Base-by-base conservation (phyloP, 2,888 invertebrate genomes). In the Cataglyphis albicans region DNA sequence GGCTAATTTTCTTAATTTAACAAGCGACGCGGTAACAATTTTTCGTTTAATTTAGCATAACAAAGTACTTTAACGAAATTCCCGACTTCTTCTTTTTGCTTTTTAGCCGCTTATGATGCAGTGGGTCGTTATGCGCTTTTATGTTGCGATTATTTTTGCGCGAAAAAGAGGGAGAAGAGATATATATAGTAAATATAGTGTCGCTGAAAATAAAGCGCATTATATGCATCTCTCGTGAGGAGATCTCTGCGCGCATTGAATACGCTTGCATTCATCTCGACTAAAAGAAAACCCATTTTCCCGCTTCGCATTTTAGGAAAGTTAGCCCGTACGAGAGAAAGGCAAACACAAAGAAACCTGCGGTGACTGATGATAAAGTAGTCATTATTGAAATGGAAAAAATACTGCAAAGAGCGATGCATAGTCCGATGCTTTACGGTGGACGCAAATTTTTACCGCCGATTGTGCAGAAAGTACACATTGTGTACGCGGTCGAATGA, bases 201-300 rank as follows among this genome's bases (percentile, higher is more conserved):
- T 81, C 52, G 67, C 48, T 35, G 29, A 63, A 72, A 67, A 86
- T 86, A 84, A 86, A 87, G 82, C 82, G 65, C 73, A 76, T 86
- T 84, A 82, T 84, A 81, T 80, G 65, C 63, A 21, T 18, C 61
- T 10, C 63, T 44, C 63, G 41, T 10, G 15, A 61, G 44, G 35
- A 82, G 82, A 63, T 61, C 32, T 6, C 18, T n/a, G 7, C 18
- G 32, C 35, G 41, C 35, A 81, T 57, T 74, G 80, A 61, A 86
- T 86, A 70, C 84, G 41, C 70, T 82, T 35, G 70, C 59, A 44
- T 80, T 80, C 59, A 57, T 57, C 25, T 68, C 38, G 7, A 52
- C n/a, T n/a, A 78, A 70, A 70, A 80, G 59, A 44, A 29, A 44
- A 5, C 7, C 18, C 5, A 12, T 44, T n/a, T 21, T 18, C 32